phyloP scores from a whole-genome alignment of 2,797 vertebrate genomes.

The Schizopygopsis malacanthus region DNA sequence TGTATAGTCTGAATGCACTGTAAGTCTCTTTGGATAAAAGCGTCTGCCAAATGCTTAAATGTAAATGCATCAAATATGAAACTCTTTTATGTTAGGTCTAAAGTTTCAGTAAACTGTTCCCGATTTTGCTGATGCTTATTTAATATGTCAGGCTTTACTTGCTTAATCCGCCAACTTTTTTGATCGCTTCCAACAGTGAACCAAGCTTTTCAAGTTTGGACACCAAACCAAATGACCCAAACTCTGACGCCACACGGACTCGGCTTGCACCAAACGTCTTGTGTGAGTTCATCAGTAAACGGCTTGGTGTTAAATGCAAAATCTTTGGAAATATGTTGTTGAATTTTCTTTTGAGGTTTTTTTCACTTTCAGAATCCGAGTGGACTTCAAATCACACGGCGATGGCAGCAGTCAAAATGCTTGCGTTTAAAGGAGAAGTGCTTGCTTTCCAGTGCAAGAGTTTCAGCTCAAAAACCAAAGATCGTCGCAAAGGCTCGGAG shows the following conservation, averaged over 20 bases:
- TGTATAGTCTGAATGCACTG: no score
- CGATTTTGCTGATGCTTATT: neutral
- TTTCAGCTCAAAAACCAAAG: conserved; percentile 43
- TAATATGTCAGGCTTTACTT: neutral
- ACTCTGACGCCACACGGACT: neutral
- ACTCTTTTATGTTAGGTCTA: neutral
- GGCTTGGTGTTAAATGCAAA: neutral
- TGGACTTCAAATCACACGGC: neutral
- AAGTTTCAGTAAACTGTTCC: neutral
- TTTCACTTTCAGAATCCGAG: neutral
- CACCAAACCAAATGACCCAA: neutral
- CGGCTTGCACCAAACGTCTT: neutral
- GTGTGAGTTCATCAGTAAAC: neutral
- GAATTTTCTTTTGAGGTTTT: conserved; percentile 38
- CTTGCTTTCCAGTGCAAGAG: conserved; percentile 78
- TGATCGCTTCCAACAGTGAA: neutral
- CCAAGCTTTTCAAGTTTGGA: neutral
- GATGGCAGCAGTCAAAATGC: conserved; percentile 50
- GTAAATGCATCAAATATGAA: neutral
- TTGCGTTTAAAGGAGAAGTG: conserved; percentile 83
- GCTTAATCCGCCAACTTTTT: neutral
- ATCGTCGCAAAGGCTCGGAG: conserved; percentile 57
- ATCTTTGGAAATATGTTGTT: neutral
- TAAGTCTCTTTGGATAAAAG: no score
- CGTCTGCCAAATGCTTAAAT: no score